Conservation (phyloP, 2,888 invertebrate genomes). For the Phengaris alcon region DNA sequence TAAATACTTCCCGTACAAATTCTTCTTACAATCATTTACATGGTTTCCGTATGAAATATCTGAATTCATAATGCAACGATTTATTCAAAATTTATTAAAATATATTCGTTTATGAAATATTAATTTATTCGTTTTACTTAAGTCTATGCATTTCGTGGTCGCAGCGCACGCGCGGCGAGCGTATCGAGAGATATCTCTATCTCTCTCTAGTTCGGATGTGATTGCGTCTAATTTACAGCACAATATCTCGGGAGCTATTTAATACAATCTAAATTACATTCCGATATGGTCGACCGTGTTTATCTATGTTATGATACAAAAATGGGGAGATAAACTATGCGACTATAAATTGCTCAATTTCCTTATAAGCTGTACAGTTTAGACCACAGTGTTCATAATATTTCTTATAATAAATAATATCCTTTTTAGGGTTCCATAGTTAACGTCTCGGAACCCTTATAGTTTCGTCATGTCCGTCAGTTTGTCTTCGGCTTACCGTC, state of each 20-base stretch:
- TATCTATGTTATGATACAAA: constrained; percentile 16
- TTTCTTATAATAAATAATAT: neutral
- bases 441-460: too few relatives aligned
- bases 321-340: neutral
- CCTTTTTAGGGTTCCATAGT: too few relatives aligned
- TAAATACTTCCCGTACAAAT: constrained; percentile 10
- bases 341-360: constrained; percentile 16
- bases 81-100: constrained; percentile 20
- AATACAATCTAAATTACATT: constrained; percentile 26
- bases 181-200: constrained; percentile 57
- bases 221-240: constrained; percentile 36
- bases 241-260: constrained; percentile 31
- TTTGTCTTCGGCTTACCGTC: too few relatives aligned
- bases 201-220: constrained; percentile 49
- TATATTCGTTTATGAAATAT: constrained; percentile 19
- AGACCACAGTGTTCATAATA: neutral
- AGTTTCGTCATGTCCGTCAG: too few relatives aligned
- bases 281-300: constrained; percentile 4
- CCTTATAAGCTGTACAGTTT: neutral
- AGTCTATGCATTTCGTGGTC: constrained; percentile 39
- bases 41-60: constrained; percentile 22
- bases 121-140: constrained; percentile 21
- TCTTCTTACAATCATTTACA: constrained; percentile 7
- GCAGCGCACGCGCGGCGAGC: constrained; percentile 46
- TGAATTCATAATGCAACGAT: neutral